Conservation (phyloP, 2,113 vertebrate species). For the Sisor rabdophorus region DNA sequence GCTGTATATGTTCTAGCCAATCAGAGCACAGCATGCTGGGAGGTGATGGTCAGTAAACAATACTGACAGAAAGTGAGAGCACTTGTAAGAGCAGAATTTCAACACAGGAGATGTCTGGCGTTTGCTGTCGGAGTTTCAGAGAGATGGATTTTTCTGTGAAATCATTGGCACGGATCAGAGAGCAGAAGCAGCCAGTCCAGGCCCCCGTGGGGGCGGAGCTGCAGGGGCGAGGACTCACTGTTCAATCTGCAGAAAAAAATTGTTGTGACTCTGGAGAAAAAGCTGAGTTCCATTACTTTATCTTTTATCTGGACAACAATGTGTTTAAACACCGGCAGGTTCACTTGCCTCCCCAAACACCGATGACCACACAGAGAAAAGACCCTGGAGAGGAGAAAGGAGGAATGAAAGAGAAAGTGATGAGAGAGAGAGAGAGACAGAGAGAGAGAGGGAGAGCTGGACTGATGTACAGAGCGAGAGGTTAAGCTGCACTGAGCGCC, state of each 20-base stretch:
- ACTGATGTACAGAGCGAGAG: slow-evolving; percentile 11
- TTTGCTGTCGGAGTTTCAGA: slow-evolving; percentile 5
- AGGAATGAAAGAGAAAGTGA: neutral
- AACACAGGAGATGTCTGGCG: neutral
- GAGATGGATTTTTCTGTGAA: slow-evolving; percentile 32
- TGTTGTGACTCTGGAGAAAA: neutral
- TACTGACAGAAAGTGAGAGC: neutral
- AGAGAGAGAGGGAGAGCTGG: too few relatives aligned
- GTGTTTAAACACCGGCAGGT: neutral
- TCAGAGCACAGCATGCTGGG: neutral
- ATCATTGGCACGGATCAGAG: slow-evolving; percentile 27
- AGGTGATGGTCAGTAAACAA: neutral
- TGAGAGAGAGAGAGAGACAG: neutral
- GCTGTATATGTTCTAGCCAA: too few relatives aligned
- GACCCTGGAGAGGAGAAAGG: neutral
- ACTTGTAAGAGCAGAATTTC: neutral
- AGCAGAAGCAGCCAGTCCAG: slow-evolving; percentile 21
- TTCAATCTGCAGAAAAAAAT: slow-evolving; percentile 19
- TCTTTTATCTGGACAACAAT: neutral
- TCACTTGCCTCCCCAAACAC: neutral
- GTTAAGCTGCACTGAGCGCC: neutral
- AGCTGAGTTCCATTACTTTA: neutral
- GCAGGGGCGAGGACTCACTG: slow-evolving; percentile 13
- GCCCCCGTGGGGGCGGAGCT: neutral
- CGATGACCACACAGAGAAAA: neutral